Evolutionary conservation across 2,797 vertebrate genomes (phyloP), one percentile per base, ranked within the genome.

Genomic region (Chaenodraco wilsoni): DNA sequence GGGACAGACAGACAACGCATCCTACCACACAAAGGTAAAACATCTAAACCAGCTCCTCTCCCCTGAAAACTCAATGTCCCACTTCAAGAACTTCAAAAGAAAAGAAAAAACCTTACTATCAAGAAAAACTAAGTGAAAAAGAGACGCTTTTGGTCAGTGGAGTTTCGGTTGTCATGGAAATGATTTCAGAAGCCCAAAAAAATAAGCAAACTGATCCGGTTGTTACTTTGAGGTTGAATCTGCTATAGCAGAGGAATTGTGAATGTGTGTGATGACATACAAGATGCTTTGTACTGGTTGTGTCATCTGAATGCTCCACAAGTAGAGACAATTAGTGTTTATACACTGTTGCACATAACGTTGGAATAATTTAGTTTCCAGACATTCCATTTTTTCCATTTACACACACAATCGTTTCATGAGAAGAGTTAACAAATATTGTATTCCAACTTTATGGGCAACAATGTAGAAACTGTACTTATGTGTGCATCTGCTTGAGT

Each of bases 1-100:
- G 89, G 83, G 62, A 88, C 76, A 82, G 89, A 91, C 83, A 91
- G 89, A 91, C 90, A 75, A 78, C 72, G 78, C 90, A 86, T 88
- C 87, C 76, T 84, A 86, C 86, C 43, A 88, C 79, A 60, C 84
- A 92, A 84, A 91, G 89, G 89, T 89, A 92, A 91, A 77, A 66
- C 59, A 55, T 59, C 63, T 15, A 84, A 78, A 76, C 17, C 65
- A 72, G 65, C 21, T 64, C 68, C 17, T 64, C 27, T 17, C 33
- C 19, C 46, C 52, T 37, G 15, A 37, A 75, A 76, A 77, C 60
- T 63, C 3, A 62, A 40, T 46, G 40, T 50, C 31, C 45, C 23
- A 45, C 56, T 31, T 52, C n/a, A 15, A 51, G 57, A 45, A 59
- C 15, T 9, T 21, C 13, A 54, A 52, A 51, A 48, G 6, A 44